Base-by-base conservation (phyloP, 2,797 vertebrate genomes). In the Synaphobranchus kaupii region DNA sequence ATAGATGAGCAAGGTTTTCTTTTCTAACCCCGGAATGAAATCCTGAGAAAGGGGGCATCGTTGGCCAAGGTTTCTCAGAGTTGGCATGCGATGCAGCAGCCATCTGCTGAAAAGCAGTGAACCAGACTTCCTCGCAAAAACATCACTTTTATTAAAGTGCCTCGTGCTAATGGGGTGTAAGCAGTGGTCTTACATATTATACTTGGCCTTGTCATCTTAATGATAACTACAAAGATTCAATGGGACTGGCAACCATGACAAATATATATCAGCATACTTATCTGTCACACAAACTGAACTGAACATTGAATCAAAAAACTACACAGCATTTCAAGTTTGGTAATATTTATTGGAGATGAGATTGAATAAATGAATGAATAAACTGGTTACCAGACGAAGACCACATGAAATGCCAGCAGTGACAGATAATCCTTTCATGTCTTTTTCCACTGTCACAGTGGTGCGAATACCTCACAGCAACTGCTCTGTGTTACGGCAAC, bases 391-490 rank as follows among this genome's bases (percentile, higher is more conserved):
- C 22, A 85, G 22, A 66, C 20, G 34, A 31, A 48, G 56, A 63
- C 20, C 20, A 66, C 34, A 52, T 83, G 17, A 86, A 63, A 48
- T 58, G 22, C 44, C 31, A 9, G 1, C 52, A 13, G 6, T 28
- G 52, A 83, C n/a, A 87, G 86, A 83, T 54, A 66, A 87, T 60
- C 60, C 31, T 83, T 47, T 63, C 66, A 63, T 17, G 22, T 83
- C 47, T 20, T 66, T 87, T 68, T 58, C 17, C 34, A 39, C 47
- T 83, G 44, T 25, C 86, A 83, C 81, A 71, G 60, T 28, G 10
- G 81, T 39, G 20, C 28, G 50, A 22, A 50, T 83, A 63, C 80
- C 63, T 83, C 48, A 44, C 78, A 83, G 58, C 86, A 86, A 47
- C 78, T 86, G 78, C 78, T 28, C 78, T 83, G 73, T 2, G 86